Evolutionary conservation across 2,113 vertebrate genomes (phyloP).

Genomic region (Ptyas mucosa): DNA sequence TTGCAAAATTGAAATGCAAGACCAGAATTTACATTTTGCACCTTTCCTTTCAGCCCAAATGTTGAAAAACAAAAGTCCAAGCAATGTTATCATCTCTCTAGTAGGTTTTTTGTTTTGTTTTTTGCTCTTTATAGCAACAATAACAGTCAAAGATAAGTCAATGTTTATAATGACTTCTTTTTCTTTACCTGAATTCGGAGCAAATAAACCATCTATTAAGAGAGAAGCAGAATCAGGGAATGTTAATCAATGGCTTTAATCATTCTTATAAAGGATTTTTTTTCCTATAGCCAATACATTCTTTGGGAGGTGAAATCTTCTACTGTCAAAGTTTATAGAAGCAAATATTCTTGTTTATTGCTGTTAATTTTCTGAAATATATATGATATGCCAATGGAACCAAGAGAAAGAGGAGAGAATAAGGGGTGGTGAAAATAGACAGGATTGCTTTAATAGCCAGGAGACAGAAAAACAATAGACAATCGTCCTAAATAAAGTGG

Average conservation of each 20-base stretch:
- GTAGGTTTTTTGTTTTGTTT: too few relatives aligned
- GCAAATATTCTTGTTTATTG: not conserved
- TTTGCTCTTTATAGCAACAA: not conserved
- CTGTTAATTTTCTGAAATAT: not conserved
- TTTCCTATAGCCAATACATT: not conserved
- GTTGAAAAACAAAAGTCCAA: not conserved
- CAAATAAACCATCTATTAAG: not conserved
- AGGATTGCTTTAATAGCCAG: not conserved
- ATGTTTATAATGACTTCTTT: not conserved
- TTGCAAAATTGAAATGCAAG: not conserved
- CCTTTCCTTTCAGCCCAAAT: not conserved
- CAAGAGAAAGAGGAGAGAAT: not conserved
- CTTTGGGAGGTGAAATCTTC: constrained; percentile 12
- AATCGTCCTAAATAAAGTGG: not conserved
- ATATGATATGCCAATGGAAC: not conserved
- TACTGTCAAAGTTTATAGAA: not conserved
- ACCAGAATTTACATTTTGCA: not conserved
- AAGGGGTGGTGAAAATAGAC: not conserved
- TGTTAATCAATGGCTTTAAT: not conserved
- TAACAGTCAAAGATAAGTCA: not conserved
- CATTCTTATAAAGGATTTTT: not conserved
- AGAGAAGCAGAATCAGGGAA: not conserved
- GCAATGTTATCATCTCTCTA: not conserved
- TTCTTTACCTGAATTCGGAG: not conserved
- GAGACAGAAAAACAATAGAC: not conserved